Conservation (phyloP, 2,797 vertebrate species). For the Smutsia temminckii region DNA sequence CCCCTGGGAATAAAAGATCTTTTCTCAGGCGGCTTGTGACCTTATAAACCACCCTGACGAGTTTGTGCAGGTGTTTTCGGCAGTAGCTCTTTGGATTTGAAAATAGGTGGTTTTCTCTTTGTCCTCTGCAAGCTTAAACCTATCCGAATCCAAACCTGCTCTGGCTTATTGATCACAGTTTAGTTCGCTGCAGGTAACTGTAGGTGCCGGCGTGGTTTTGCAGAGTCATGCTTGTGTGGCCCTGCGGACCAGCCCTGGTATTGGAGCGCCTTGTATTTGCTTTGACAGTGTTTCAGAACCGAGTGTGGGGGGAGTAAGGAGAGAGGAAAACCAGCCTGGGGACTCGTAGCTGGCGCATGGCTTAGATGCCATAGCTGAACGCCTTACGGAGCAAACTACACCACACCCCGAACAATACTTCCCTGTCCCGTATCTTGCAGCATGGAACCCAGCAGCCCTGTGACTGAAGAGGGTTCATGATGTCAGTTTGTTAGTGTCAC, state of each 20-base stretch:
- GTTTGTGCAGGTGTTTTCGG: slow-evolving; percentile 73
- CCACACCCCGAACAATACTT: not conserved
- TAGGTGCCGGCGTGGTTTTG: not conserved
- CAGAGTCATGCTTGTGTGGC: slow-evolving; percentile 46
- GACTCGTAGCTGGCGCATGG: not conserved
- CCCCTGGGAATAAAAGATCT: slow-evolving; percentile 75
- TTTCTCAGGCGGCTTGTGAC: slow-evolving; percentile 54
- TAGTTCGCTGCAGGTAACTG: not conserved
- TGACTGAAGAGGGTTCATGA: not conserved
- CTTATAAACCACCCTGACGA: slow-evolving; percentile 67
- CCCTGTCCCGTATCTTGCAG: not conserved
- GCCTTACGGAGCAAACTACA: not conserved
- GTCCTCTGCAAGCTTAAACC: slow-evolving; percentile 27
- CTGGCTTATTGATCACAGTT: not conserved
- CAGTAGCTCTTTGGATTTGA: not conserved
- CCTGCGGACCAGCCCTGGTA: not conserved
- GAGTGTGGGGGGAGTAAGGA: not conserved
- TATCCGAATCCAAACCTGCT: not conserved
- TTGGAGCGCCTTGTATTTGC: not conserved
- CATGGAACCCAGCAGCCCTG: not conserved
- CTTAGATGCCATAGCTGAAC: not conserved
- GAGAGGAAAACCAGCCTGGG: not conserved
- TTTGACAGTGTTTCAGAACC: not conserved
- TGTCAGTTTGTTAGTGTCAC: not conserved
- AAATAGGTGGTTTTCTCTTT: slow-evolving; percentile 44